Evolutionary conservation across 1,140 invertebrate species (phyloP), one percentile per base, ranked within the genome.

Genomic region (Pseudomyrmex flavicornis): DNA sequence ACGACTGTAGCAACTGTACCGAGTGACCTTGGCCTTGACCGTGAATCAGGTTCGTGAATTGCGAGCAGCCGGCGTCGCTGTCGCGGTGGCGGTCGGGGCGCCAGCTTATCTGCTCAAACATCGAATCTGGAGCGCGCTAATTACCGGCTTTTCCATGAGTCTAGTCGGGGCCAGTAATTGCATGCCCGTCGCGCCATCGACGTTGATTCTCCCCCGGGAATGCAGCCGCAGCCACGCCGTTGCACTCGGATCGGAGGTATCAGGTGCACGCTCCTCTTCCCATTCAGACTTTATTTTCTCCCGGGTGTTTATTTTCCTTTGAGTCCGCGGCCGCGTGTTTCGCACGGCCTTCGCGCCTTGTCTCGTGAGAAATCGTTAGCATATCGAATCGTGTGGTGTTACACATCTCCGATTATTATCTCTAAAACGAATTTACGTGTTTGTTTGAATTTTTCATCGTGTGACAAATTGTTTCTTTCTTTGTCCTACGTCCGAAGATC

Each of bases 41-140:
- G n/a, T 84, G 87, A 89, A 88, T 54, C 82, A 84, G 66, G 66
- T 58, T 35, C 61, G 56, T 73, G 83, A 73, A 85, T 88, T 59
- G 87, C 87, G 79, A 79, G 80, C 82, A 61, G 54, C 61, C 65
- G 63, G 35, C 17, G 52, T 69, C 52, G 76, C 26, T 70, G 76
- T 79, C 76, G 66, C 54, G 44, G 66, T 59, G 46, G 66, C 70
- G 84, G 87, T 73, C 75, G 85, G 66, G 73, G 85, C 79, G 84
- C 75, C 80, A 61, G 88, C 88, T 89, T 89, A 89, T 89, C 88
- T 84, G 68, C 76, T 89, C 80, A 84, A 89, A 86, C 88, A 89
- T 89, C 88, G 88, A 89, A 88, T 89, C 84, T 89, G 80, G 88
- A 89, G 87, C 88, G 84, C 85, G 87, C 82, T 89, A 89, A 89